Base-by-base conservation (phyloP, 2,113 vertebrate species). In the Barbus barbus region DNA sequence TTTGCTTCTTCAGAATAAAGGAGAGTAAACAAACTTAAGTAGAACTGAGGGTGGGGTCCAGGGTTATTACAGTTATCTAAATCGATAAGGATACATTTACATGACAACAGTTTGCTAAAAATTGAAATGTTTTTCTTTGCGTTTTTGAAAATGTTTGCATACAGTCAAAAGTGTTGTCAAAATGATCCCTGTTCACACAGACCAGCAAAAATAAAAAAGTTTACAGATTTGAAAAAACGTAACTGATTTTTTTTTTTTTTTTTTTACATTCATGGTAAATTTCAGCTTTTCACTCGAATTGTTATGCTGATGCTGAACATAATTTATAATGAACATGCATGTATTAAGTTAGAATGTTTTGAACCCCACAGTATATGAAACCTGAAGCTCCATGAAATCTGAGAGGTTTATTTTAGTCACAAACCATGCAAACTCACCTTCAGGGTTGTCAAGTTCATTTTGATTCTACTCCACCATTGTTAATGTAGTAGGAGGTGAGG, bases 341-440 rank as follows among this genome's bases (percentile, higher is more conserved):
- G 31, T 69, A 38, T 69, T 38, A 20, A 69, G 20, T 69, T 20
- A 11, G 8, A 67, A 36, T 36, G 18, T 36, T 38, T 69, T 38
- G 33, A 38, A 69, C 9, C 33, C 1, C 33, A 69, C 33, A n/a
- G 9, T 38, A 38, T 22, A n/a, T 69, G 38, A 48, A 51, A 65
- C 44, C 33, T 53, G 60, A 82, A 63, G 28, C 31, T 33, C 20
- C 58, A 26, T 77, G 44, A 71, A 86, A 86, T 82, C 28, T 69
- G 72, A 56, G 41, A 78, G 33, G 79, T 77, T 77, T 82, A 82
- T 67, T 82, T 77, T 76, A 82, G 84, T 60, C 72, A 44, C 72
- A 82, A 14, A 16, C 46, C 72, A 67, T 71, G 41, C 31, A 67
- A 26, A 78, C 46, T 77, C 74, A 61, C 71, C 78, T 58, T 73